Evolutionary conservation across 92 coral and sea anemone species (phyloP).

Genomic region (Montipora capitata): DNA sequence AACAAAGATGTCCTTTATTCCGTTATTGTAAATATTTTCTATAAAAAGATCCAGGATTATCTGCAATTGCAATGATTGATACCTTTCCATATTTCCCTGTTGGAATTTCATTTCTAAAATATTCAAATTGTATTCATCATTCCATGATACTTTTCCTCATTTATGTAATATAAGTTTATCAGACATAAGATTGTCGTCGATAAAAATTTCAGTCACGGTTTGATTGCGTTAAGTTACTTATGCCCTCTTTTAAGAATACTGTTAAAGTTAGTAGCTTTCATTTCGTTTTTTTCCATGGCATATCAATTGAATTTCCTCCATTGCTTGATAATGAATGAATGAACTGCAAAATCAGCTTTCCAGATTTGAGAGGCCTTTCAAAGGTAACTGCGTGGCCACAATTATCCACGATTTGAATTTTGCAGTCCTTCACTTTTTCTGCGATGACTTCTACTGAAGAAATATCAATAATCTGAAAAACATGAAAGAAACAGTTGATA

Average conservation of each 20-base stretch:
- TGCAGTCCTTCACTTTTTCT: constrained; percentile 83
- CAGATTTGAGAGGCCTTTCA: constrained; percentile 94
- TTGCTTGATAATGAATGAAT: constrained; percentile 48
- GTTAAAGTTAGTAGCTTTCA: not conserved
- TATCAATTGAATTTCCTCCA: not conserved
- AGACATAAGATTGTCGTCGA: not conserved
- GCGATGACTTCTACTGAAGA: constrained; percentile 91
- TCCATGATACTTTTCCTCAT: too few species aligned
- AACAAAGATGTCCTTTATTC: too few species aligned
- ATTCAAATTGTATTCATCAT: too few species aligned
- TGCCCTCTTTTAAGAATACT: not conserved
- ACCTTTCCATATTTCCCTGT: too few species aligned
- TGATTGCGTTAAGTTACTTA: not conserved
- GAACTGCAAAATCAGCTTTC: constrained; percentile 84
- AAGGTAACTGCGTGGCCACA: constrained; percentile 95
- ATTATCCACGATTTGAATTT: constrained; percentile 81
- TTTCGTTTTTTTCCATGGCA: not conserved
- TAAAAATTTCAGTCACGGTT: not conserved
- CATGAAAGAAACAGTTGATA: not conserved
- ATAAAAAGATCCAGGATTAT: too few species aligned
- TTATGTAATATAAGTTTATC: not conserved
- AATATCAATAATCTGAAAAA: constrained; percentile 84
- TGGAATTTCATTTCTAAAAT: too few species aligned
- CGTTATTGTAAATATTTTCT: too few species aligned
- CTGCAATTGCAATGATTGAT: too few species aligned